phyloP scores from a whole-genome alignment of 2,888 invertebrate genomes.

The Campopleginae sp. region DNA sequence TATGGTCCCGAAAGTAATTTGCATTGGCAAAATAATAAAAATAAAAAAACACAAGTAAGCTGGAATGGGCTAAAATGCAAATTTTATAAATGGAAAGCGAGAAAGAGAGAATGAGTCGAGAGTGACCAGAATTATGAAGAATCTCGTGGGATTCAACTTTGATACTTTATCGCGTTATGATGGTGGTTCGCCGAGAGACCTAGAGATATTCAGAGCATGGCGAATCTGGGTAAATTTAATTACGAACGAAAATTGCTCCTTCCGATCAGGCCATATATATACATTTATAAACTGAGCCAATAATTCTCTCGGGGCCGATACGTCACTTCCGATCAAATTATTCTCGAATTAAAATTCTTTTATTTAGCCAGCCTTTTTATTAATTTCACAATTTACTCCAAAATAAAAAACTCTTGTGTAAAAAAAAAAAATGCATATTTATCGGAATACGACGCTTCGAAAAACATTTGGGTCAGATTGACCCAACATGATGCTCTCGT shows the following conservation, averaged over 20 bases:
- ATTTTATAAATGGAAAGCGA: slow-evolving; percentile 18
- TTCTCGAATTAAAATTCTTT: slow-evolving; percentile 34
- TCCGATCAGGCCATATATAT: neutral
- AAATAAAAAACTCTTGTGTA: too few relatives aligned
- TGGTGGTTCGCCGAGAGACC: slow-evolving; percentile 1
- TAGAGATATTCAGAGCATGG: slow-evolving; percentile 43
- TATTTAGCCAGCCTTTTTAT: slow-evolving; percentile 21
- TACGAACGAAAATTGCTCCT: slow-evolving; percentile 50
- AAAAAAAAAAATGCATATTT: too few relatives aligned
- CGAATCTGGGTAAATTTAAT: slow-evolving; percentile 57
- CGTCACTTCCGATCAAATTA: slow-evolving; percentile 48
- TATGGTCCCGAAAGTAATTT: neutral
- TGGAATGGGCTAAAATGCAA: neutral
- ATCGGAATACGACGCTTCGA: neutral
- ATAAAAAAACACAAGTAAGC: neutral
- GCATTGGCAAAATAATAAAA: neutral
- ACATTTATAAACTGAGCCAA: slow-evolving; percentile 19
- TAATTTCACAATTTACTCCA: neutral
- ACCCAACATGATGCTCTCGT: too few relatives aligned
- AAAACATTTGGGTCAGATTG: too few relatives aligned
- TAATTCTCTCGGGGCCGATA: slow-evolving; percentile 38
- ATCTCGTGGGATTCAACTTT: slow-evolving; percentile 56
- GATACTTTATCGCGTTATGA: slow-evolving; percentile 53
- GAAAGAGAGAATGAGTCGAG: slow-evolving; percentile 19
- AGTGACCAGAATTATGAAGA: slow-evolving; percentile 41